Evolutionary conservation across 2,113 vertebrate species (phyloP).

Genomic region (Calidris pygmaea): DNA sequence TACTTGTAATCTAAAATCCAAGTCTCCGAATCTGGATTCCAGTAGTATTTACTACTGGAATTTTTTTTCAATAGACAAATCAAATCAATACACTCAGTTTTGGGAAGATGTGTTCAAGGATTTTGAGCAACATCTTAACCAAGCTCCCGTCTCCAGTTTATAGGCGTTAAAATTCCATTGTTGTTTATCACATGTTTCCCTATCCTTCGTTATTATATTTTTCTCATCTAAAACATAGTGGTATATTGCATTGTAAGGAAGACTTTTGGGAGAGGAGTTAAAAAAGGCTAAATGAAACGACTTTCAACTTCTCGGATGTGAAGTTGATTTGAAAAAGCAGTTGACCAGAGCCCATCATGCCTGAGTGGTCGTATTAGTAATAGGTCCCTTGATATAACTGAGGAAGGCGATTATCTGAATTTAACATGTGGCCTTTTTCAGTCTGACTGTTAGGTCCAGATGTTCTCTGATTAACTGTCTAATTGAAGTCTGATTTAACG

Average conservation of each 20-base stretch:
- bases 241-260: neutral
- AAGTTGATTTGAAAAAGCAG: constrained; percentile 25
- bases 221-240: neutral
- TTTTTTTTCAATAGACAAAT: neutral
- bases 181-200: neutral
- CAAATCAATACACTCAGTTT: neutral
- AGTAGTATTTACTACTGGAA: neutral
- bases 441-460: constrained; percentile 74
- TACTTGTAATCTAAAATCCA: neutral
- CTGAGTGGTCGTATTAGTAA: constrained; percentile 62
- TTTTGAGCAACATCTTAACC: neutral
- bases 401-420: constrained; percentile 71
- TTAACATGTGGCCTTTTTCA: constrained; percentile 77
- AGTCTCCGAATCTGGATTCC: neutral
- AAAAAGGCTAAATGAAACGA: neutral
- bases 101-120: neutral
- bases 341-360: constrained; percentile 46
- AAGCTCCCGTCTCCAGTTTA: neutral
- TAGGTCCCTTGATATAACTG: constrained; percentile 70
- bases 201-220: accelerated
- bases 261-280: neutral
- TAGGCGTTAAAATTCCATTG: neutral
- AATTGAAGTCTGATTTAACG: constrained; percentile 66
- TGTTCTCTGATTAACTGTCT: constrained; percentile 73
- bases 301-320: neutral